Conservation (phyloP, 2,888 invertebrate genomes). For the Hydroisotoma schaefferi region DNA sequence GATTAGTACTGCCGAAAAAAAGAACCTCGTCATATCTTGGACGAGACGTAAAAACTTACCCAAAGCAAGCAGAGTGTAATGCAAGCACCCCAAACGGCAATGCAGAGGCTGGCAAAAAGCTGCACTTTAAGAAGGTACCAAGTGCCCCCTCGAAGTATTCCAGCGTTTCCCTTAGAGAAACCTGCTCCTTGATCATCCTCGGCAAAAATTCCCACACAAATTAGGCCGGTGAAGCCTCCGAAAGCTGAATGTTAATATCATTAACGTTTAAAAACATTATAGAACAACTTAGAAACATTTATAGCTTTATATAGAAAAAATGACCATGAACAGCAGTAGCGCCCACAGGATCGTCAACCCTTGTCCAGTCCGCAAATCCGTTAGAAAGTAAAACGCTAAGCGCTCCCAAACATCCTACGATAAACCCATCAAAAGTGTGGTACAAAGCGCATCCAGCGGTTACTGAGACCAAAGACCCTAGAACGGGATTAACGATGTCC, state of each 20-base stretch:
- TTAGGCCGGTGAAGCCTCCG: conserved; percentile 53
- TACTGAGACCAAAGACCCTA: conserved; percentile 53
- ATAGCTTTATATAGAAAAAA: neutral
- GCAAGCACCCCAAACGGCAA: conserved; percentile 52
- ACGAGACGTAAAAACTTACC: conserved; percentile 49
- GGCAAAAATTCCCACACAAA: conserved; percentile 55
- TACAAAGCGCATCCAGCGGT: conserved; percentile 51
- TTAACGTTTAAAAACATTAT: neutral
- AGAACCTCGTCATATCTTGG: too few relatives aligned
- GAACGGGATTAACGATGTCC: conserved; percentile 54
- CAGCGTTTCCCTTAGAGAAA: conserved; percentile 52
- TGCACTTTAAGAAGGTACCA: conserved; percentile 54
- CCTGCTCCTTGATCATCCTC: conserved; percentile 51
- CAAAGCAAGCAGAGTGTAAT: conserved; percentile 52
- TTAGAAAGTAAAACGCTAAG: conserved; percentile 49
- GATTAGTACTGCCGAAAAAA: too few relatives aligned
- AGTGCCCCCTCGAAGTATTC: conserved; percentile 54
- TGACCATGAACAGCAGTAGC: conserved; percentile 53
- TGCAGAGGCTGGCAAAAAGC: conserved; percentile 51
- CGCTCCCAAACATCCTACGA: conserved; percentile 53
- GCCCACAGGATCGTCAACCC: conserved; percentile 55
- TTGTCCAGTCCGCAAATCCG: conserved; percentile 51
- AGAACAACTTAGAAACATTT: neutral
- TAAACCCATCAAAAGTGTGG: conserved; percentile 53
- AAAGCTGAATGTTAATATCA: conserved; percentile 47